phyloP scores from a whole-genome alignment of 2,797 vertebrate genomes.

The Hozukius guyotensis region DNA sequence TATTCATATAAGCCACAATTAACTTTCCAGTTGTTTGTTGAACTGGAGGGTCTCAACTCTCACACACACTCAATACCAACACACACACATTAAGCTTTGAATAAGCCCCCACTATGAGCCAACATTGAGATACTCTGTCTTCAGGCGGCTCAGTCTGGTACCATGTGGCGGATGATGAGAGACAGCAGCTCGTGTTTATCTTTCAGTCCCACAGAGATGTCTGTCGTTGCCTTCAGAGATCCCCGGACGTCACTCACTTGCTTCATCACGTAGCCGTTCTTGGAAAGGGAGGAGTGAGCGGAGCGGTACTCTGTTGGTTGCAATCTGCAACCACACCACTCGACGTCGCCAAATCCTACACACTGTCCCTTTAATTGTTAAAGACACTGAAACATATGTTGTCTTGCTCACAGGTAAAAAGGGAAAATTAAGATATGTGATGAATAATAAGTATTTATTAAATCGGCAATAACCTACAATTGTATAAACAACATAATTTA shows the following conservation, averaged over 20 bases:
- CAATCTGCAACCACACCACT: too few species aligned
- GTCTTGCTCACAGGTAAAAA: neutral
- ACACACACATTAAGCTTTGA: conserved; percentile 5
- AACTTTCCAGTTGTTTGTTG: conserved; percentile 55
- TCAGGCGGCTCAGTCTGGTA: conserved; percentile 91
- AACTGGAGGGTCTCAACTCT: conserved; percentile 37
- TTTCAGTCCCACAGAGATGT: conserved; percentile 88
- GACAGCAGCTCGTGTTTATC: conserved; percentile 94
- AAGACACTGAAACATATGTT: neutral
- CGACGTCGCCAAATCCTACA: too few species aligned
- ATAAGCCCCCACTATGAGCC: conserved; percentile 64
- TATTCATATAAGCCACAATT: conserved; percentile 37
- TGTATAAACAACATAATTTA: conserved; percentile 19
- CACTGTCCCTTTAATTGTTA: too few species aligned
- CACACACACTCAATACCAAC: neutral
- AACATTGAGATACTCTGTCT: conserved; percentile 88
- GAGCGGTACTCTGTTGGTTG: too few species aligned
- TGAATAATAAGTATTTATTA: conserved; percentile 49
- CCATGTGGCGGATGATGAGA: conserved; percentile 93
- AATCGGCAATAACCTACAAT: neutral
- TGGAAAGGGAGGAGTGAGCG: too few species aligned
- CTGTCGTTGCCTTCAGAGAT: conserved; percentile 86
- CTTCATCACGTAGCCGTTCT: conserved; percentile 86
- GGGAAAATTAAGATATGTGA: neutral
- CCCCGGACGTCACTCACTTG: conserved; percentile 88